These are phyloP conservation scores for Geotrypetes seraphini DNA, from an alignment of 2,797 vertebrate species.

Conservation along the genomic window DNA sequence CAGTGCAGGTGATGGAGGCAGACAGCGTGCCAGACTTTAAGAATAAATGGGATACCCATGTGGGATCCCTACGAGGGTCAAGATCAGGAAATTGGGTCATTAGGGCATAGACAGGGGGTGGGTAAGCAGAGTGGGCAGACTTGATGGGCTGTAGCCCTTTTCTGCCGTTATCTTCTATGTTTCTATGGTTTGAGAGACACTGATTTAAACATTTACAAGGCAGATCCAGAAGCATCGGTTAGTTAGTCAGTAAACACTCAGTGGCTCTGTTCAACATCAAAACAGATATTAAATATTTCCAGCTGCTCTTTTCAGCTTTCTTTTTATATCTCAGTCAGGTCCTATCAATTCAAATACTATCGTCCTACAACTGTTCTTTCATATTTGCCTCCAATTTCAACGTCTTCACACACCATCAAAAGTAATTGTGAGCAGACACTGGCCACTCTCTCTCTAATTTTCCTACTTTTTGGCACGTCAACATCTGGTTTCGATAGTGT, in stretches of 20 bases:
- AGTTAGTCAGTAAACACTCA: slow-evolving; percentile 16
- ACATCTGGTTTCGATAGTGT: slow-evolving; percentile 90
- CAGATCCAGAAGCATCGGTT: too few relatives aligned
- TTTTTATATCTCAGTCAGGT: slow-evolving; percentile 35
- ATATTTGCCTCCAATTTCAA: slow-evolving; percentile 59
- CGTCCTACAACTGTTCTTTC: slow-evolving; percentile 54
- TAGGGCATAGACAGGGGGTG: too few relatives aligned
- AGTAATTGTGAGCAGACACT: slow-evolving; percentile 81
- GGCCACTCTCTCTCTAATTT: slow-evolving; percentile 9
- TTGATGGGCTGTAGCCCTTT: too few relatives aligned
- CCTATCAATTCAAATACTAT: slow-evolving; percentile 39
- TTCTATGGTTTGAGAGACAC: too few relatives aligned
- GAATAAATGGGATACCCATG: too few relatives aligned
- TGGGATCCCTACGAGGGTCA: too few relatives aligned
- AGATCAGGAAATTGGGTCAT: too few relatives aligned
- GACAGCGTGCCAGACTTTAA: too few relatives aligned
- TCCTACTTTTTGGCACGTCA: slow-evolving; percentile 21
- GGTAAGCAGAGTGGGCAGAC: too few relatives aligned
- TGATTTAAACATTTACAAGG: neutral
- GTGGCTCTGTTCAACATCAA: slow-evolving; percentile 45
- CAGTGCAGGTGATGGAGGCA: too few relatives aligned
- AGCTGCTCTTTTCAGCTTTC: slow-evolving; percentile 39
- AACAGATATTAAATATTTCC: slow-evolving; percentile 49
- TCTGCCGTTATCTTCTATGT: too few relatives aligned
- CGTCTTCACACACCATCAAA: slow-evolving; percentile 63